These are phyloP conservation scores for Anhinga anhinga DNA, from an alignment of 2,113 vertebrate genomes.

Conservation along the genomic window DNA sequence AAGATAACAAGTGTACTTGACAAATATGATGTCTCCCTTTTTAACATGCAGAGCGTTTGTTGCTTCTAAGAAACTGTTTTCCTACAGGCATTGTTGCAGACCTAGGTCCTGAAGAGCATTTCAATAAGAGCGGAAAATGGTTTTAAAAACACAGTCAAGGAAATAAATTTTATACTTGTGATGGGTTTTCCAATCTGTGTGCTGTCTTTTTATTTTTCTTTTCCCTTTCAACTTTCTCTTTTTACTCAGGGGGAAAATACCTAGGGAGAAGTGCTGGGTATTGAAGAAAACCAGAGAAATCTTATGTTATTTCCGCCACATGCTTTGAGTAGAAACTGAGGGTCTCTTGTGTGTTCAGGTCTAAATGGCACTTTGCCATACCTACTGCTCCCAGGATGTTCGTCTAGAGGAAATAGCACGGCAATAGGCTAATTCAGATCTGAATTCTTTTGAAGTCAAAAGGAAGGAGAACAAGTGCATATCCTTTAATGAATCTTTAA, in stretches of 20 bases:
- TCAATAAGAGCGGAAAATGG: not conserved
- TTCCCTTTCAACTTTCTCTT: not conserved
- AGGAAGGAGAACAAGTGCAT: not conserved
- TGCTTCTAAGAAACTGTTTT: not conserved
- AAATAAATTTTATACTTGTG: not conserved
- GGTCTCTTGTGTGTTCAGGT: not conserved
- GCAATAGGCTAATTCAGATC: not conserved
- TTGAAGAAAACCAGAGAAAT: not conserved
- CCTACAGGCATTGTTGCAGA: not conserved
- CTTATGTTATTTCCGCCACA: not conserved
- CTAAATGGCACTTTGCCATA: not conserved
- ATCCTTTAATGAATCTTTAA: slow-evolving; percentile 7
- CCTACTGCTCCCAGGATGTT: not conserved
- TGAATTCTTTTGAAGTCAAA: slow-evolving; percentile 4
- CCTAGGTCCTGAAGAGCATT: not conserved
- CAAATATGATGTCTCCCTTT: not conserved
- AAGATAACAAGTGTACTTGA: not conserved
- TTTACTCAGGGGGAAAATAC: not conserved
- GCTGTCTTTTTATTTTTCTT: not conserved
- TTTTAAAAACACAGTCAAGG: not conserved
- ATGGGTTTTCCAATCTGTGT: not conserved
- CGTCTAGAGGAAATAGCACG: not conserved
- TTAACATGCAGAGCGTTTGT: not conserved
- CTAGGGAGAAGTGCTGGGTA: not conserved
- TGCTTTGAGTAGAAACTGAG: not conserved